Evolutionary conservation across 1,140 invertebrate species (phyloP).

Genomic region (Arctopsyche grandis): DNA sequence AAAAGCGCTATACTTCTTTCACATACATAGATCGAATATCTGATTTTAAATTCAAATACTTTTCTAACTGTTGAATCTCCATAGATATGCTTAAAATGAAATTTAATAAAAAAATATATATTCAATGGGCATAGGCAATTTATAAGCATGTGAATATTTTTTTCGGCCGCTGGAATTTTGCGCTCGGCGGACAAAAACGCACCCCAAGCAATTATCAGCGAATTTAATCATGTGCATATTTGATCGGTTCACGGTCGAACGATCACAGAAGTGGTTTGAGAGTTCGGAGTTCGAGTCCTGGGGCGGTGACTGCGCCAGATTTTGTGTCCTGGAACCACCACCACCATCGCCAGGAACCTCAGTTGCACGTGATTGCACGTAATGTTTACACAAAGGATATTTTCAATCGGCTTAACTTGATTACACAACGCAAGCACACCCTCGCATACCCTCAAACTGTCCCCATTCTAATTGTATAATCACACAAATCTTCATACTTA

Average conservation of each 20-base stretch:
- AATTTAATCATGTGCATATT: constrained; percentile 51
- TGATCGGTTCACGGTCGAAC: constrained; percentile 42
- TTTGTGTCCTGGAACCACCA: constrained; percentile 9
- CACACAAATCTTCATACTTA: too few relatives aligned
- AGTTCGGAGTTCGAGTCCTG: constrained; percentile 26
- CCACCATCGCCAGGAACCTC: neutral
- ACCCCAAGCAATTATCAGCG: constrained; percentile 38
- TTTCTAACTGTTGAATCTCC: too few relatives aligned
- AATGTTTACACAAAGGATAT: constrained; percentile 36
- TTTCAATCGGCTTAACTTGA: constrained; percentile 33
- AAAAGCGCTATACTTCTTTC: too few relatives aligned
- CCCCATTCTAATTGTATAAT: neutral
- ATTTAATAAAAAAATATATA: too few relatives aligned
- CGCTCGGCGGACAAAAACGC: neutral
- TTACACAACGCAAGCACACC: neutral
- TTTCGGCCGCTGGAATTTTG: neutral
- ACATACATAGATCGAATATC: too few relatives aligned
- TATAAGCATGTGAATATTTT: neutral
- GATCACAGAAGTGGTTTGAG: constrained; percentile 43
- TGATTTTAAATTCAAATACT: too few relatives aligned
- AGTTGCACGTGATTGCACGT: constrained; percentile 8
- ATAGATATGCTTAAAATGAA: too few relatives aligned
- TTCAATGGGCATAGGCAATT: neutral
- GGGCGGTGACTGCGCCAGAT: constrained; percentile 40
- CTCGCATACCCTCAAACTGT: neutral